phyloP scores from a whole-genome alignment of 2,797 vertebrate genomes.

The Percopsis omiscomaycus region DNA sequence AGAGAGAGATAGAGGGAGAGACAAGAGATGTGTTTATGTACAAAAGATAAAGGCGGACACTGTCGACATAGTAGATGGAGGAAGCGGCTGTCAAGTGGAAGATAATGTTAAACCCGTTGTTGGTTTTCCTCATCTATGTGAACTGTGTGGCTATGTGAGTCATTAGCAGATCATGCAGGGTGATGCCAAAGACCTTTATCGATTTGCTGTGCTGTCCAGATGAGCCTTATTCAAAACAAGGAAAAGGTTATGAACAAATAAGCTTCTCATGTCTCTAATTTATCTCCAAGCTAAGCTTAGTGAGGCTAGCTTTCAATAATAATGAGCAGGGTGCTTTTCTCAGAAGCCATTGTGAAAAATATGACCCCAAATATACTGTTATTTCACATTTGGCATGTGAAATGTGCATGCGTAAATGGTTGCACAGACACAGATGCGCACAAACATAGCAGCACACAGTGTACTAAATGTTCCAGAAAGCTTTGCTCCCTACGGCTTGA shows the following conservation, averaged over 20 bases:
- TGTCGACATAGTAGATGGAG: too few relatives aligned
- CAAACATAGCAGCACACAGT: not conserved
- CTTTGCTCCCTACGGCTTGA: not conserved
- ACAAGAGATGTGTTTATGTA: too few relatives aligned
- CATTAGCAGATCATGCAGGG: conserved; percentile 59
- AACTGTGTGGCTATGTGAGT: conserved; percentile 9
- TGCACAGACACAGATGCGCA: not conserved
- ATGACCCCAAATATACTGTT: too few relatives aligned
- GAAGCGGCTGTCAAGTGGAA: too few relatives aligned
- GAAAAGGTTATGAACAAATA: conserved; percentile 58
- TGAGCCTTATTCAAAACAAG: conserved; percentile 53
- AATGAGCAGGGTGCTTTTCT: conserved; percentile 3
- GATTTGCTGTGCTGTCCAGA: conserved; percentile 64
- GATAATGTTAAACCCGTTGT: too few relatives aligned
- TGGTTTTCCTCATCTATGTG: too few relatives aligned
- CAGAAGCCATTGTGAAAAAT: not conserved
- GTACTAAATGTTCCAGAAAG: conserved; percentile 9
- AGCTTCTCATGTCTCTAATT: conserved; percentile 44
- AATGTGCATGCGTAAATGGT: too few relatives aligned
- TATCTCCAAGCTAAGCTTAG: conserved; percentile 36
- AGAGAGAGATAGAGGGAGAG: not conserved
- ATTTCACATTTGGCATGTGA: too few relatives aligned
- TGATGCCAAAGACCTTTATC: conserved; percentile 54
- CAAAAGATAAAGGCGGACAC: too few relatives aligned
- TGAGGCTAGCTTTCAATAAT: conserved; percentile 17